Evolutionary conservation across 2,113 vertebrate genomes (phyloP), one percentile per base, ranked within the genome.

Genomic region (Strix aluco): DNA sequence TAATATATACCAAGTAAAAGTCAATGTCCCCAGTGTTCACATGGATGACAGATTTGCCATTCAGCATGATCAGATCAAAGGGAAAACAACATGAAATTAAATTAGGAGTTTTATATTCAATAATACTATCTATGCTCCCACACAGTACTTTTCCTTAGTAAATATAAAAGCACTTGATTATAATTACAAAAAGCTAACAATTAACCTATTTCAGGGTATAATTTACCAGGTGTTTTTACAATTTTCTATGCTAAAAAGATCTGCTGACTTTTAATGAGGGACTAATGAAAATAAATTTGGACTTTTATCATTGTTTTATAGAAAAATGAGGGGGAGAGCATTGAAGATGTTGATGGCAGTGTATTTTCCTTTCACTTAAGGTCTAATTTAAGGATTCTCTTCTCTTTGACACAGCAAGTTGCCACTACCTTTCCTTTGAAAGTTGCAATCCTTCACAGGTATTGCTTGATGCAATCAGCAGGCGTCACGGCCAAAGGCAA

Each of bases 171-270:
- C 18, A 38, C 49, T 82, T 79, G 65, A 88, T 91, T 91, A 65
- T 62, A 84, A 95, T 70, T 93, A 91, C 52, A 52, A 73, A 97
- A 97, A 92, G n/a, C 51, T 94, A 95, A 91, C 9, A 78, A 78
- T 75, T 88, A 69, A 72, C 44, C 22, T 90, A 61, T 95, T 91
- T 91, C 34, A 65, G 40, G 21, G 19, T 42, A 65, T 79, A 86
- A 94, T 89, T 78, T 87, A 67, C 27, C 81, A 91, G 27, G 34
- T 84, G 49, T 61, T 91, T 92, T 91, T 78, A 84, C 9, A 63
- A 78, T 78, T 89, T 86, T 54, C 42, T 74, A 58, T 20, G 19
- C 49, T 85, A 63, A 79, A 80, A 91, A 42, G 27, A 92, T 61
- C 9, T 49, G 52, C 10, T 72, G 86, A 84, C 15, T 94, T 85